Base-by-base conservation (phyloP, 2,113 vertebrate species). In the Colaptes auratus region DNA sequence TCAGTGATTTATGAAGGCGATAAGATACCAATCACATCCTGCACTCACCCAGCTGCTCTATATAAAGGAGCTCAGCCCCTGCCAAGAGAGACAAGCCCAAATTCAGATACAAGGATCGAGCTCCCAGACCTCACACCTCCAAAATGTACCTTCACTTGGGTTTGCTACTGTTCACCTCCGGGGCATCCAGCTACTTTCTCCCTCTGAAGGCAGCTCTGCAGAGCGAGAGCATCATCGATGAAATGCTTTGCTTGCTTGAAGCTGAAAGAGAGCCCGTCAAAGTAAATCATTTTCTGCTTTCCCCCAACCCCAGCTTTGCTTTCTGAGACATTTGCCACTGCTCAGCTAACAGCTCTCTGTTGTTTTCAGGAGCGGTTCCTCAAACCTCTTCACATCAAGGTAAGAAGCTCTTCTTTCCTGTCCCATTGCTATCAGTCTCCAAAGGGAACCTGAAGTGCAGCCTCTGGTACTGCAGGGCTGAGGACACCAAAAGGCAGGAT, bases 11-110 rank as follows among this genome's bases (percentile, higher is more conserved):
- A 46, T 63, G 78, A 86, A 44, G 4, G 24, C 55, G 96, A 97
- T 95, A 96, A 97, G 95, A 94, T 70, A 30, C 27, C 1, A 28
- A 92, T 92, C 94, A 4, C 70, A 94, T 95, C 91, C 82, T 75
- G 91, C 63, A n/a, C 27, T 35, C 30, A 18, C 73, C 71, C 53
- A 84, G 67, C 88, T 67, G 28, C 70, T 55, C 71, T 92, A 93
- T 94, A 95, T 86, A 96, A 97, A 59, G 1, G 5, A 66, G 50
- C 20, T 59, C 12, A 8, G 3, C 7, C 33, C 4, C 61, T 81
- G 18, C 44, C 31, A 36, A 21, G 64, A 80, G 53, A 90, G 31
- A 19, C 0, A 30, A 86, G 82, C 82, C 58, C n/a, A 30, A 88
- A 63, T 23, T 84, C 63, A 66, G 28, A 74, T 55, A 35, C 28